Base-by-base conservation (phyloP, 2,888 invertebrate species). In the Drosophila suboccidentalis region DNA sequence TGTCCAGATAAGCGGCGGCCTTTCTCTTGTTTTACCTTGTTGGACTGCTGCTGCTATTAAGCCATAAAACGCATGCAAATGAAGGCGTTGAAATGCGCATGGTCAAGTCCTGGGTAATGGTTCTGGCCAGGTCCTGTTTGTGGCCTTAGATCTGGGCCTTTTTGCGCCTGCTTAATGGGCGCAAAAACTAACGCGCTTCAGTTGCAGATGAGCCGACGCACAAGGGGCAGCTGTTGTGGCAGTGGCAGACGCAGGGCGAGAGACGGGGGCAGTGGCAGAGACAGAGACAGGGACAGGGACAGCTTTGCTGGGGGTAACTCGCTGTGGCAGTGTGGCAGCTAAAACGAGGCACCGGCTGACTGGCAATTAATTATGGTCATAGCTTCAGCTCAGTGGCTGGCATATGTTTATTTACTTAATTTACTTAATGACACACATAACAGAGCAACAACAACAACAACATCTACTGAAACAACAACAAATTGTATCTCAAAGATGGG, bases 321-420 rank as follows among this genome's bases (percentile, higher is more conserved):
- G 47, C 50, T 36, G 68, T 58, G 54, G 51, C 75, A 67, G 29
- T 64, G 62, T 70, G 70, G 64, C 58, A 60, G 53, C 76, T 64
- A 63, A 70, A 59, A 73, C 41, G 49, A 57, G 19, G 39, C 70
- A 79, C 67, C 86, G 89, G 83, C 87, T 87, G 84, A 87, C 87
- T 89, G 79, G 78, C 90, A 91, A 91, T 91, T 88, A 90, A 91
- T 90, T 89, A 89, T 77, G 88, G 77, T 64, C 79, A 75, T 72
- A 80, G 72, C 70, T 72, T 73, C 62, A 50, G 50, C 70, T 65
- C 64, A 69, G 69, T 64, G 66, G 61, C 86, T 74, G 90, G 86
- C 90, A 90, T 91, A 88, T 91, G 90, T 90, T 90, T 90, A 88
- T 88, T 89, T 91, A 88, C 89, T 90, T 90, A 91, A 90, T 90